Base-by-base conservation (phyloP, 1,140 invertebrate species). In the Cyclina sinensis region DNA sequence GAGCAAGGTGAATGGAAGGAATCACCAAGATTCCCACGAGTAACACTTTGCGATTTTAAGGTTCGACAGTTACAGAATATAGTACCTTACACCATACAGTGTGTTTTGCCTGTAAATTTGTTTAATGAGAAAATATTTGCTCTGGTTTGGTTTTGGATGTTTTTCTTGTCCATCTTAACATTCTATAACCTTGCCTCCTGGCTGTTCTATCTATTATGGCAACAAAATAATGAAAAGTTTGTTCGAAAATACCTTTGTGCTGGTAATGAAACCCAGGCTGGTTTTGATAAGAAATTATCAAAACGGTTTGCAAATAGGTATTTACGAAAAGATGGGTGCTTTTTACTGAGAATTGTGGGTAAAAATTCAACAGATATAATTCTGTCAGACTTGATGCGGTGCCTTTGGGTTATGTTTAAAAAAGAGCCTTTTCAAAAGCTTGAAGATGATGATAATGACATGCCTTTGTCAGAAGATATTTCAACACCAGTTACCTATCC, bases 51-150 rank as follows among this genome's bases (percentile, higher is more conserved):
- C 92, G 96, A 96, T 85, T 96, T 96, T 91, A 91, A 95, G 68
- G 95, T 96, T 16, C 94, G 96, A 54, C 95, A 96, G n/a, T 82
- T 96, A 46, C 62, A 91, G n/a, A 94, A 95, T 81, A 68, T 94
- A 0, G 95, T 95, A 57, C 70, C 90, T 0, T 94, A 93, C 83
- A 95, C 94, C 0, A 93, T 95, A 54, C 96, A 96, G 90, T 96
- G 96, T 88, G 96, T 96, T 32, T 93, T 96, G 81, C 96, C 96
- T 27, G 96, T 96, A 46, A 96, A 96, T 88, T 92, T 96, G 32
- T 96, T 96, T 92, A 96, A 96, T 86, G 96, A 96, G 91, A 96
- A 96, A 90, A 96, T 96, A 70, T 96, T 96, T 94, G 87, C 94
- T 4, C 86, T 93, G 27, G 79, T 94, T 12, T 94, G 94, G 94